Base-by-base conservation (phyloP, 2,113 vertebrate species). In the Corythoichthys haematopterus region DNA sequence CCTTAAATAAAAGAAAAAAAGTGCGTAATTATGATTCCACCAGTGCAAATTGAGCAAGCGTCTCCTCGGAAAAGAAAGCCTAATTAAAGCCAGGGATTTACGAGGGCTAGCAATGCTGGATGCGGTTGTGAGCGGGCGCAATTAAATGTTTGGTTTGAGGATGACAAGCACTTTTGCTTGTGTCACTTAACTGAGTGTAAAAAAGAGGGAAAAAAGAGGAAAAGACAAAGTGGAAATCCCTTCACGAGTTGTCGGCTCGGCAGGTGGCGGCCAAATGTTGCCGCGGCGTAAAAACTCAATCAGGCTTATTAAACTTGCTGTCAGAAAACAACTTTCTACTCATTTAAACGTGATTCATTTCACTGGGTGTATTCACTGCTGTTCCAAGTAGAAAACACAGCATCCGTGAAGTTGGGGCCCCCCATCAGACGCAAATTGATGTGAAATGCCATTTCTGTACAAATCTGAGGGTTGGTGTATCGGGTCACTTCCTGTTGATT, bases 21-120 rank as follows among this genome's bases (percentile, higher is more conserved):
- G 69, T 15, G 48, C 12, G 43, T 78, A 81, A 86, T 87, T 87
- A 86, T 63, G 71, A 79, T 82, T 82, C 71, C 68, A 77, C 72
- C 62, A 75, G 79, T 73, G 70, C 3, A 79, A 86, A 86, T 85
- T 76, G 78, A 71, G 48, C 63, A 64, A 64, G 43, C 67, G 55
- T 43, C 64, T 77, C 72, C 59, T 66, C 69, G 75, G 75, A 76
- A 80, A 71, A 61, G 61, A 80, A 81, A 76, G 68, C 43, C 28
- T 74, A 81, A 81, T 81, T 63, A 72, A 78, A 69, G 45, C 52
- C 47, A 12, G 13, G 70, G 58, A 69, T 56, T 79, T 70, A 14
- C 47, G 63, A 37, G n/a, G 2, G 37, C 37, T 60, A 0, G 58
- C 37, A 40, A 43, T 60, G 37, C 58, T 60, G 59, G 59, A 45